These are phyloP conservation scores for Barnardius zonarius DNA, from an alignment of 2,113 vertebrate genomes.

Conservation along the genomic window DNA sequence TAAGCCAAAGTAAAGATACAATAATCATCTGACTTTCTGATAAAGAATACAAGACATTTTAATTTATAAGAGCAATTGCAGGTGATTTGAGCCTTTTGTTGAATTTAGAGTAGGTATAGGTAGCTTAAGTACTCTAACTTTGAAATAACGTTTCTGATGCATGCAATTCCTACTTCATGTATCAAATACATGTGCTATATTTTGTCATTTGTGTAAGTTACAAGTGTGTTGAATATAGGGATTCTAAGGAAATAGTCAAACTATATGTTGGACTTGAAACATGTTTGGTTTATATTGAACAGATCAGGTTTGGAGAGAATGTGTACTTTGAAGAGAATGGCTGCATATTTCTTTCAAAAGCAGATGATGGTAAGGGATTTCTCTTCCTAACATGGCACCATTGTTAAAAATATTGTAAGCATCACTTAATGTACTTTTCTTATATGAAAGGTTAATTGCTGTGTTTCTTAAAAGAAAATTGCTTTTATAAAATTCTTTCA, in stretches of 20 bases:
- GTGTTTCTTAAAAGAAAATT: not conserved
- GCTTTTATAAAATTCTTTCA: not conserved
- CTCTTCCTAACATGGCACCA: not conserved
- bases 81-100: not conserved
- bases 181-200: not conserved
- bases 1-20: not conserved
- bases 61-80: not conserved
- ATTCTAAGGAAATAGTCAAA: not conserved
- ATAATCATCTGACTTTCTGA: not conserved
- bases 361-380: conserved; percentile 74
- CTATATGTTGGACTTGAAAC: not conserved
- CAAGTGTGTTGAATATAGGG: not conserved
- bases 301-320: conserved; percentile 81
- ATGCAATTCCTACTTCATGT: not conserved
- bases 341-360: conserved; percentile 80
- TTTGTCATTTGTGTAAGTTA: not conserved
- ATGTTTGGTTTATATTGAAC: conserved; percentile 40
- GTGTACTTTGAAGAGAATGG: conserved; percentile 85
- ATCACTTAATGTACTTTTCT: not conserved
- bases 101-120: not conserved
- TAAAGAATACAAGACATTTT: not conserved
- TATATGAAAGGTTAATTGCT: not conserved
- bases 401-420: not conserved
- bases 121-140: not conserved
- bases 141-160: not conserved